Percentiles rank a stretch among this genome's conserved stretches.
These are phyloP conservation scores for Numenius arquata DNA, from an alignment of 2,113 vertebrate genomes.

Conservation along the genomic window DNA sequence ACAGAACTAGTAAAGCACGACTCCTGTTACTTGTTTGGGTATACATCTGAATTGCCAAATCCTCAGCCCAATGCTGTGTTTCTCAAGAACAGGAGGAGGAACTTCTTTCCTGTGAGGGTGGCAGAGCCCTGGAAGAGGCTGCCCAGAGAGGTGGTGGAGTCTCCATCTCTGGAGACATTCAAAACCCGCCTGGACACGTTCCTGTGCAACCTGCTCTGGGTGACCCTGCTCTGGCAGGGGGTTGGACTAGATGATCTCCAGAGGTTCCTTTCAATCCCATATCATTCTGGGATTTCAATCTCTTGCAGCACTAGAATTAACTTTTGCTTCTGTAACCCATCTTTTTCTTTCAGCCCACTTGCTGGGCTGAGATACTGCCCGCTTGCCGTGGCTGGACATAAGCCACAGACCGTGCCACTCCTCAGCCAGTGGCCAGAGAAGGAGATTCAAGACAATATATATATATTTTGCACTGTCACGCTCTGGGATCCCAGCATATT, in stretches of 20 bases:
- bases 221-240: too few relatives aligned
- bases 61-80: neutral
- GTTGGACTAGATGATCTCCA: too few relatives aligned
- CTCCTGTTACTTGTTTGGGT: neutral
- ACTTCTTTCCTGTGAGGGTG: too few relatives aligned
- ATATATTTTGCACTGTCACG: neutral
- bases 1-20: neutral
- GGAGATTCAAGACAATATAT: fast-evolving
- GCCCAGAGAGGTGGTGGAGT: too few relatives aligned
- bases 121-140: too few relatives aligned
- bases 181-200: too few relatives aligned
- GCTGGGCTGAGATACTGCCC: neutral
- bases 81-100: neutral
- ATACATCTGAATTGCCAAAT: neutral
- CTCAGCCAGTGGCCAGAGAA: neutral
- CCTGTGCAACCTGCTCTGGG: too few relatives aligned
- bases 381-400: neutral
- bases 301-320: neutral
- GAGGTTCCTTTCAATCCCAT: too few relatives aligned
- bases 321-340: neutral
- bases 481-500: neutral
- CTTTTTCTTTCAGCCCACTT: neutral
- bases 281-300: neutral
- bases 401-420: neutral
- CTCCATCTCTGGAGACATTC: too few relatives aligned